phyloP scores from a whole-genome alignment of 2,113 vertebrate genomes.

The Myxocyprinus asiaticus region DNA sequence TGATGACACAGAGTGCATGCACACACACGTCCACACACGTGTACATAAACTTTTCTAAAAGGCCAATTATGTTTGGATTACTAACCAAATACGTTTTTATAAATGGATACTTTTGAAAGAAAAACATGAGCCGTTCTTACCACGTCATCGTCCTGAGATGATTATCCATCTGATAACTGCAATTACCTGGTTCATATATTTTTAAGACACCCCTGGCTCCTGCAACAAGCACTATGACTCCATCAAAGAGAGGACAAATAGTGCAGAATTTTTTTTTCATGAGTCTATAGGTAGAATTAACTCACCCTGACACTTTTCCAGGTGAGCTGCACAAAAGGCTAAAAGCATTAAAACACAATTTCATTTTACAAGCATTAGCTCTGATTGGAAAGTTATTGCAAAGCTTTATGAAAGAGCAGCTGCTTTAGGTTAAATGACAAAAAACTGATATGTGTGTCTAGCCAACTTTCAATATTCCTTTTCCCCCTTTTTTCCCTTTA shows the following conservation, averaged over 20 bases:
- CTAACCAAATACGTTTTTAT: conserved; percentile 50
- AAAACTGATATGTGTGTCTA: neutral
- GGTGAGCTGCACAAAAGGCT: conserved; percentile 38
- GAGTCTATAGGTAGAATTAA: conserved; percentile 55
- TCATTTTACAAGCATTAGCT: conserved; percentile 58
- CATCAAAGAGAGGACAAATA: conserved; percentile 46
- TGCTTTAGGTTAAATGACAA: conserved; percentile 48
- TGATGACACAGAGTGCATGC: conserved; percentile 35
- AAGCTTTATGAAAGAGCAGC: conserved; percentile 56
- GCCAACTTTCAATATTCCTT: conserved; percentile 9
- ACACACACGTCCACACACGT: neutral
- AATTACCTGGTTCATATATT: conserved; percentile 59
- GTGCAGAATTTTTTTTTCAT: conserved; percentile 52
- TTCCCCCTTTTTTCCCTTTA: neutral
- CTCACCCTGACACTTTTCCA: conserved; percentile 40
- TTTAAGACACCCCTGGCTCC: conserved; percentile 49
- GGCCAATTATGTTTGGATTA: conserved; percentile 61
- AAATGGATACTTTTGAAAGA: conserved; percentile 48
- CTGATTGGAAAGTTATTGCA: conserved; percentile 56
- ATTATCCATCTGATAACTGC: conserved; percentile 48
- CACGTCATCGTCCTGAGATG: conserved; percentile 26
- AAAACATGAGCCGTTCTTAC: conserved; percentile 44
- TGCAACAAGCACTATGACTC: conserved; percentile 38
- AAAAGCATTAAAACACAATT: conserved; percentile 60
- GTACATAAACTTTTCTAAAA: conserved; percentile 29